Evolutionary conservation across 2,797 vertebrate species (phyloP), one percentile per base, ranked within the genome.

Genomic region (Sebastolobus altivelis): DNA sequence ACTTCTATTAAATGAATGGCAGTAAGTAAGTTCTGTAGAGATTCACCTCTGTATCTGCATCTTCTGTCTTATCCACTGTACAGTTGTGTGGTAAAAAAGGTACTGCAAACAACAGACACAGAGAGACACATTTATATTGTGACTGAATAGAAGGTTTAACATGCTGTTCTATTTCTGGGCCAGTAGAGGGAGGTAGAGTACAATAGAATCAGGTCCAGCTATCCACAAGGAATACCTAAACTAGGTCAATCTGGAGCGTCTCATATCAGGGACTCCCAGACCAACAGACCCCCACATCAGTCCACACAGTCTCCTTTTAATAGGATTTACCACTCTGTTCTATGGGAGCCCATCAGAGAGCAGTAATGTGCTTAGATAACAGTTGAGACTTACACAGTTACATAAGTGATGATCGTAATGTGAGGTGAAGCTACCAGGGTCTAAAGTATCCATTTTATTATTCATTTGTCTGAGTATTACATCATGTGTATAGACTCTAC

Each of bases 11-110:
- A 13, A 59, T 13, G 2, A 20, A n/a, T 35, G 0, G 7, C 18
- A 40, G 25, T 25, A 38, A 58, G 35, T 38, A 6, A 38, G n/a
- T 22, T 63, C 2, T 46, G 31, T 37, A 10, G 9, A 27, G 13
- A 56, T 27, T 46, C 90, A 99, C 98, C 97, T 98, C 97, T 68
- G 97, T 91, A 46, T 97, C 97, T 25, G 75, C 78, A 77, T 97
- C 97, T 83, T 98, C 97, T 58, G 96, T 92, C 91, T 92, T 96
- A 83, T 98, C 97, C 33, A 96, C 96, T 71, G 97, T 97, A 89
- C 97, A 94, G 91, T 94, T 96, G 86, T 98, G 97, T 81, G 97
- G 94, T 88, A 98, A 94, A 87, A 97, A 98, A 31, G 97, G 82
- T 90, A 99, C 98, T 98, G 94, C 0, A 80, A 80, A 3, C 77